Percentiles rank a stretch among this genome's conserved stretches.
phyloP scores from a whole-genome alignment of 2,888 invertebrate genomes.

The Bugula neritina region DNA sequence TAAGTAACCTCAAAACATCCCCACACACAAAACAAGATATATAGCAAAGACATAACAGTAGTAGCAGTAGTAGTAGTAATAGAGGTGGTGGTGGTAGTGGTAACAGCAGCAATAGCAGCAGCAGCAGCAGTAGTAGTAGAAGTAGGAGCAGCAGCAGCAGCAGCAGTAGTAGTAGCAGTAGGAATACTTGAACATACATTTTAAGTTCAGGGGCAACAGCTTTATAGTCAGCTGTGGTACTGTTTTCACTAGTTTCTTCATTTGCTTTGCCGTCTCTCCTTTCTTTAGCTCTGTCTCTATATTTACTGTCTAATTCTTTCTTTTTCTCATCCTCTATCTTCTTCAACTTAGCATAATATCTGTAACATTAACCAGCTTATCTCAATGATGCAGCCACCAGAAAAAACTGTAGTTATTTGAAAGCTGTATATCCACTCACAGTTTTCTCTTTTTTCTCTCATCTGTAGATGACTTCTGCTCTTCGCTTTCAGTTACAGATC shows the following conservation, averaged over 20 bases:
- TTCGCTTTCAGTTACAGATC: background rate
- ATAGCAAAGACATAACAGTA: no score
- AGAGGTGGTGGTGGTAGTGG: no score
- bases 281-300: conserved; percentile 67
- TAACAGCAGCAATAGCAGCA: no score
- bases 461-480: background rate
- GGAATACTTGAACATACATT: no score
- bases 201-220: conserved; percentile 95
- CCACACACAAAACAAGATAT: no score
- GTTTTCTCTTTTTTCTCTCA: conserved; percentile 25
- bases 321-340: conserved; percentile 91
- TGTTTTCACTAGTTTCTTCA: conserved; percentile 69
- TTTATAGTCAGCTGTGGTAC: conserved; percentile 74
- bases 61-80: no score
- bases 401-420: background rate
- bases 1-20: no score
- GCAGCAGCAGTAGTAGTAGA: no score
- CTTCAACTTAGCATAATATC: conserved; percentile 76
- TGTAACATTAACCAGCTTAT: conserved; percentile 31
- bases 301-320: conserved; percentile 87
- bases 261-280: conserved; percentile 73
- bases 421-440: conserved; percentile 12
- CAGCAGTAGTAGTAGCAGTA: no score
- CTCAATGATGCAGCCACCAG: background rate
- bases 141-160: no score